Conservation (phyloP, 2,113 vertebrate species). For the Chauna torquata region DNA sequence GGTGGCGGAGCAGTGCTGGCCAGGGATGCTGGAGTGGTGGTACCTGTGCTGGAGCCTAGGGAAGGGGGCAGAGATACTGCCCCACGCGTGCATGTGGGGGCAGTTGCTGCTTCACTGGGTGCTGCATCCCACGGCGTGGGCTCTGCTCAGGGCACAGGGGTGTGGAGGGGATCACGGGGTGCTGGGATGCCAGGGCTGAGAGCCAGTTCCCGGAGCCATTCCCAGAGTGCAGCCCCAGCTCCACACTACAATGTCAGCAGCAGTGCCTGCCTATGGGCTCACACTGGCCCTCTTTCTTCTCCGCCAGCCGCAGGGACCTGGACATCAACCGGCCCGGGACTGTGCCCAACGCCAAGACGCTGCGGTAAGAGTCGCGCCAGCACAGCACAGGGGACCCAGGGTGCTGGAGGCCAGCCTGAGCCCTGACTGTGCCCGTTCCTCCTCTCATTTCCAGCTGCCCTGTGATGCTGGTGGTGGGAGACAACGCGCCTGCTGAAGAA, state of each 20-base stretch:
- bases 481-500: constrained; percentile 93
- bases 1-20: neutral
- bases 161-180: neutral
- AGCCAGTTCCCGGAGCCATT: neutral
- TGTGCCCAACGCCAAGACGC: constrained; percentile 90
- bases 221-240: neutral
- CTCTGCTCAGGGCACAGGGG: neutral
- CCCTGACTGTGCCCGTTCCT: neutral
- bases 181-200: rapidly evolving
- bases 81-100: too few relatives aligned
- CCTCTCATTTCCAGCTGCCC: constrained; percentile 83
- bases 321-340: constrained; percentile 94
- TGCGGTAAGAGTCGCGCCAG: constrained; percentile 77
- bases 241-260: rapidly evolving
- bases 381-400: rapidly evolving
- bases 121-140: neutral
- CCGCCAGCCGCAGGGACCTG: constrained; percentile 89
- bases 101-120: neutral
- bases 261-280: neutral
- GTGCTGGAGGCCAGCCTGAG: neutral
- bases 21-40: neutral
- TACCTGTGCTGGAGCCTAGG: neutral
- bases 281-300: neutral
- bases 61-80: neutral
- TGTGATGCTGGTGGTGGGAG: constrained; percentile 95